Evolutionary conservation across 2,113 vertebrate species (phyloP).

Genomic region (Pseudonaja textilis): DNA sequence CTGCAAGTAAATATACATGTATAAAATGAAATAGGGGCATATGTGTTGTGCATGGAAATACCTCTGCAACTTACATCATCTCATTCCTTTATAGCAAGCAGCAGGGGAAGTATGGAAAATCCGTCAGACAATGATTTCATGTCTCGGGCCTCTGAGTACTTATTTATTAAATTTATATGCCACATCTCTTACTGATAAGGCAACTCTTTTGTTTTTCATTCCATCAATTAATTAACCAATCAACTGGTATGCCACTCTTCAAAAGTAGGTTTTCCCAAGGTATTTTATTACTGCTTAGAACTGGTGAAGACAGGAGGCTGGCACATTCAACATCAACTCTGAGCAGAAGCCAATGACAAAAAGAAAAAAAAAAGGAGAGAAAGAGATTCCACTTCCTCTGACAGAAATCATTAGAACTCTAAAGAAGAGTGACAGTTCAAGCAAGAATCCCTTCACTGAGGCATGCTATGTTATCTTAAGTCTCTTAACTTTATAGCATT

Average conservation of each 20-base stretch:
- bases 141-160: neutral
- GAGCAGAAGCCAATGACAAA: slow-evolving; percentile 35
- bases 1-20: neutral
- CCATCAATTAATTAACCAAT: no score
- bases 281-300: neutral
- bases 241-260: neutral
- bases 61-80: neutral
- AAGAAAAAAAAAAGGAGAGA: neutral
- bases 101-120: neutral
- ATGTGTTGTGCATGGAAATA: neutral
- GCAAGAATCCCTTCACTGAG: neutral
- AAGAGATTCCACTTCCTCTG: slow-evolving; percentile 40
- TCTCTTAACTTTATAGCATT: neutral
- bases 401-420: slow-evolving; percentile 20
- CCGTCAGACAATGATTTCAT: neutral
- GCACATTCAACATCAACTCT: slow-evolving; percentile 30
- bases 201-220: no score
- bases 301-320: slow-evolving; percentile 39
- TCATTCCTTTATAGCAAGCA: neutral
- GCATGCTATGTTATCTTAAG: neutral
- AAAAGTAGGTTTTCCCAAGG: neutral
- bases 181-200: neutral
- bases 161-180: neutral
- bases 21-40: neutral
- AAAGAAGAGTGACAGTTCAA: slow-evolving; percentile 14